Conservation (phyloP, 2,113 vertebrate species). For the Podiceps cristatus region DNA sequence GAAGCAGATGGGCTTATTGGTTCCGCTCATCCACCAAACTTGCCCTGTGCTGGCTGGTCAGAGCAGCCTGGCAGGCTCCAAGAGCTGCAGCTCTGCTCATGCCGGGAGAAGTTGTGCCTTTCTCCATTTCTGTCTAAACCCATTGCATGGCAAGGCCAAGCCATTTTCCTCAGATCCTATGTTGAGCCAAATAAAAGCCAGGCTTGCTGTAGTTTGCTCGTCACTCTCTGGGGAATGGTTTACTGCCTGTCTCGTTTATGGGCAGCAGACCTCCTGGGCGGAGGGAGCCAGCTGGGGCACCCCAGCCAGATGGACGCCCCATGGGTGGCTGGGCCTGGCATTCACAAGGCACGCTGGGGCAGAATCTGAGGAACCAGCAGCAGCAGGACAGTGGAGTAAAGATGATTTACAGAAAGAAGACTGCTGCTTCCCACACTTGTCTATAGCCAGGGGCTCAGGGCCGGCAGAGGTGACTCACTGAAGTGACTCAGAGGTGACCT, state of each 20-base stretch:
- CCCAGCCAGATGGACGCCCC: background rate
- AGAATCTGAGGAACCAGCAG: background rate
- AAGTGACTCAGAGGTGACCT: background rate
- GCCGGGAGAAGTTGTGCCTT: background rate
- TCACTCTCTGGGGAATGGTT: background rate
- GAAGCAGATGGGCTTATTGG: background rate
- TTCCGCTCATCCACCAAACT: background rate
- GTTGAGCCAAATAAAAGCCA: background rate
- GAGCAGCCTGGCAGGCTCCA: background rate
- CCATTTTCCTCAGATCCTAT: background rate
- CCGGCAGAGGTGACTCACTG: background rate
- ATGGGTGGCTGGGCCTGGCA: background rate
- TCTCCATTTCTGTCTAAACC: background rate
- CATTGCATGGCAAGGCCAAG: background rate
- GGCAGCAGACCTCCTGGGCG: background rate
- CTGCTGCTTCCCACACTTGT: background rate
- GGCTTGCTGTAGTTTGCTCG: background rate
- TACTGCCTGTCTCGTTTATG: background rate
- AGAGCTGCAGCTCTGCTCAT: background rate
- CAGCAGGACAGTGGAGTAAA: background rate
- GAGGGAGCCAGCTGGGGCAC: background rate
- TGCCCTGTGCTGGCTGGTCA: background rate
- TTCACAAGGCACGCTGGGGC: background rate
- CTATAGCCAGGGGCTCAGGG: background rate
- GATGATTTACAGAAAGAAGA: background rate